phyloP scores from a whole-genome alignment of 2,113 vertebrate genomes.

The Archocentrus centrarchus region DNA sequence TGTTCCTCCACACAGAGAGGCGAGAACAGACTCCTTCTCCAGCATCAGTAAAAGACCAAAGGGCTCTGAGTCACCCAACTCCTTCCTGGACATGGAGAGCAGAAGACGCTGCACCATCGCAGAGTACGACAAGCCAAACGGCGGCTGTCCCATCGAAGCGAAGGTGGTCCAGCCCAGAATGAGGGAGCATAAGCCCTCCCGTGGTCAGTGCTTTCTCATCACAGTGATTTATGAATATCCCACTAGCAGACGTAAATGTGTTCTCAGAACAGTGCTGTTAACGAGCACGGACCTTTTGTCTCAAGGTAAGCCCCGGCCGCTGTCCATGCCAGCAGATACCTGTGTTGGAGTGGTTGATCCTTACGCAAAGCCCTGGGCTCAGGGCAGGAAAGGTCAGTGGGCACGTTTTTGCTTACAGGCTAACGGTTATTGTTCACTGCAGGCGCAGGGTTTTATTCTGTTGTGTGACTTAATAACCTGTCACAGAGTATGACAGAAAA shows the following conservation, averaged over 20 bases:
- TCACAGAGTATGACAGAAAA: too few relatives aligned
- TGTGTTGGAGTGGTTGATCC: conserved; percentile 86
- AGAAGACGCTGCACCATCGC: conserved; percentile 85
- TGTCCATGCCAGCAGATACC: conserved; percentile 94
- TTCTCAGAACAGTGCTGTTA: not conserved
- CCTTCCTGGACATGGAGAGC: conserved; percentile 91
- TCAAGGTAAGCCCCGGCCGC: conserved; percentile 90
- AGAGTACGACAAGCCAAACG: conserved; percentile 84
- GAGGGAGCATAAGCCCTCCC: conserved; percentile 87
- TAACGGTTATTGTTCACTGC: not conserved
- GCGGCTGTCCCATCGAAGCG: conserved; percentile 83
- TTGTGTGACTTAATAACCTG: too few relatives aligned
- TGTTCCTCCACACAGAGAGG: conserved; percentile 79
- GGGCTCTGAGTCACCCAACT: conserved; percentile 93
- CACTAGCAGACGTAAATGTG: rapidly evolving
- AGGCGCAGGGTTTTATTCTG: too few relatives aligned
- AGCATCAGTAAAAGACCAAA: conserved; percentile 84
- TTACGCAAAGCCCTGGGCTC: conserved; percentile 86
- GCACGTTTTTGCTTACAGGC: not conserved
- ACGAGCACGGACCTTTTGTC: not conserved
- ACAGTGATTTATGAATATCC: not conserved
- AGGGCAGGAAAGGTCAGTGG: conserved; percentile 87
- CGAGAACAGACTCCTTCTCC: conserved; percentile 80
- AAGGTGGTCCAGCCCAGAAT: conserved; percentile 85
- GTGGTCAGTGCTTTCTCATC: conserved; percentile 77